Evolutionary conservation across 2,888 invertebrate genomes (phyloP), one percentile per base, ranked within the genome.

Genomic region (Pristionchus fissidentatus): DNA sequence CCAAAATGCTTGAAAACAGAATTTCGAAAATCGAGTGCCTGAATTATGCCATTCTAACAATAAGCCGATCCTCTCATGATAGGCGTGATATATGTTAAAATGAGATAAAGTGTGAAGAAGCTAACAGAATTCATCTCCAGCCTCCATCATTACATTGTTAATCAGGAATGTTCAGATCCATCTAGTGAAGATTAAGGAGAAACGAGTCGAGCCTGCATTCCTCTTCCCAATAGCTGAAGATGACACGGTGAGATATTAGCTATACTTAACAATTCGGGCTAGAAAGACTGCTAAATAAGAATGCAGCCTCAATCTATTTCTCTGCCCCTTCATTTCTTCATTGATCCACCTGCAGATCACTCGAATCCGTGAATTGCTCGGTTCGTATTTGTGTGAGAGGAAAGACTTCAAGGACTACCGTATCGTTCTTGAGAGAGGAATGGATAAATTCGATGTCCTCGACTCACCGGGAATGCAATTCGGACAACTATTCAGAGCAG

Each of bases 171-270:
- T 52, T 1, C 26, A 70, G 70, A 41, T 83, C 22, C 22, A 84
- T 35, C 83, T 86, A 19, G 86, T 89, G 1, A 87, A 88, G 35
- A 83, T 89, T 35, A 84, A 77, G 32, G 85, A 83, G 35, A 77
- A 84, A 32, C 85, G 84, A 2, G 85, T 86, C 35, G 83, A 81
- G 1, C 86, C 85, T 0, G 84, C 86, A n/a, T 79, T 86, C 66
- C 81, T 77, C 0, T 73, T 89, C 52, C 83, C 84, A 3, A 57
- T 89, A 13, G 26, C 62, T 1, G 60, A 55, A 0, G 38, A 85
- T 13, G 79, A 84, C 3, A 85, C 83, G 52, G 85, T 88, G 2
- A 3, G 5, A 41, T 41, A 41, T 41, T 22, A 3, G 8, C n/a
- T 22, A 22, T 41, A 3, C 1, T 43, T 26, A 1, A 62, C 22